phyloP scores from a whole-genome alignment of 2,113 vertebrate genomes.

The Thalassarche chlororhynchos region DNA sequence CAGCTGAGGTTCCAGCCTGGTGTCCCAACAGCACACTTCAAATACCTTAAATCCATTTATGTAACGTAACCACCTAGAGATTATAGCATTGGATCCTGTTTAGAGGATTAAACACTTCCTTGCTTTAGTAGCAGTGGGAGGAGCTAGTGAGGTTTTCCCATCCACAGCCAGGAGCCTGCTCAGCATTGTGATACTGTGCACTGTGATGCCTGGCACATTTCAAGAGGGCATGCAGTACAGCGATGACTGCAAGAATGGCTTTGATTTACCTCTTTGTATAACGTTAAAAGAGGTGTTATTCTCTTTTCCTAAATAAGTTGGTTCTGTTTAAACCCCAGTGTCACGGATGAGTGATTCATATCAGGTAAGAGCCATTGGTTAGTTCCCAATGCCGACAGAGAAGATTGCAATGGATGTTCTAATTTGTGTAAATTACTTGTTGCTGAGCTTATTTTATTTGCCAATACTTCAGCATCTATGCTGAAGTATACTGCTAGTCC shows the following conservation, averaged over 20 bases:
- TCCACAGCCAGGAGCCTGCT: background rate
- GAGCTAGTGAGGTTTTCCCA: background rate
- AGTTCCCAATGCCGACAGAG: too few relatives aligned
- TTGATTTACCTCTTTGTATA: background rate
- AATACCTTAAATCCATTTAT: background rate
- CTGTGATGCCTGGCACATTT: background rate
- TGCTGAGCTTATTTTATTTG: too few relatives aligned
- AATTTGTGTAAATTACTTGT: too few relatives aligned
- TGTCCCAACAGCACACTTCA: background rate
- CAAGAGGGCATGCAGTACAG: background rate
- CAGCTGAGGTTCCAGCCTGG: background rate
- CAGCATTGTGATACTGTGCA: background rate
- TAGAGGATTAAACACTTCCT: background rate
- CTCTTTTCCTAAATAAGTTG: background rate
- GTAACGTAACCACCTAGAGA: background rate
- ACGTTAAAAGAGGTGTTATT: background rate
- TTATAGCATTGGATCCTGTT: background rate
- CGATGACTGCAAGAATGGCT: background rate
- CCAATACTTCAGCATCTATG: too few relatives aligned
- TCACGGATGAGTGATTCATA: too few relatives aligned
- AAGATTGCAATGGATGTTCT: too few relatives aligned
- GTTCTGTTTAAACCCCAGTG: background rate
- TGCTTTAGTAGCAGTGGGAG: background rate
- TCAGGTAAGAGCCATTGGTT: too few relatives aligned
- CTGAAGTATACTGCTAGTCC: too few relatives aligned